These are phyloP conservation scores for Rhinatrema bivittatum DNA, from an alignment of 2,797 vertebrate genomes.

Conservation along the genomic window DNA sequence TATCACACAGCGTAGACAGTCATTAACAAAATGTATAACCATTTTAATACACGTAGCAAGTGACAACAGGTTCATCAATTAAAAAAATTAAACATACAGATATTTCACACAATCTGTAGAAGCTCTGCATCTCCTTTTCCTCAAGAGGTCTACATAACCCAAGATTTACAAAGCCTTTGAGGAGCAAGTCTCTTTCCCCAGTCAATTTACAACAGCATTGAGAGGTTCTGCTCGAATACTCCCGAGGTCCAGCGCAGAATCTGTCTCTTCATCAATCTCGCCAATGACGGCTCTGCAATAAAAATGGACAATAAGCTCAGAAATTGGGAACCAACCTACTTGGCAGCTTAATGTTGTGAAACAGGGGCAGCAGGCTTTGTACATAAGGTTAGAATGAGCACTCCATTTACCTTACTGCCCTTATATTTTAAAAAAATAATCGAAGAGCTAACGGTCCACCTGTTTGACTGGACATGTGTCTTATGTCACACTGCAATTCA, in stretches of 20 bases:
- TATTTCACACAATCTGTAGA: slow-evolving; percentile 33
- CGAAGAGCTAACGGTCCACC: no score
- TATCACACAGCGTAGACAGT: not conserved
- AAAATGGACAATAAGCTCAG: no score
- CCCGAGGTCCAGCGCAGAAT: slow-evolving; percentile 89
- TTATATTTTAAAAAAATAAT: no score
- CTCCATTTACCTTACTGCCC: no score
- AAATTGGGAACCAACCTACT: no score
- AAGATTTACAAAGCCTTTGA: slow-evolving; percentile 47
- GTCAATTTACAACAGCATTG: slow-evolving; percentile 91
- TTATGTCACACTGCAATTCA: no score
- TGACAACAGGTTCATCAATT: slow-evolving; percentile 33
- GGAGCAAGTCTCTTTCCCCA: slow-evolving; percentile 1
- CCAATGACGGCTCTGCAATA: slow-evolving; percentile 87
- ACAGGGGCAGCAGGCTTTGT: no score
- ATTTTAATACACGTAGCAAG: slow-evolving; percentile 61
- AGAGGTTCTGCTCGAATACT: slow-evolving; percentile 95
- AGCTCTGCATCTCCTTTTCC: slow-evolving; percentile 19
- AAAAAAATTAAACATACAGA: slow-evolving; percentile 28
- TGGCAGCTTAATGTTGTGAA: no score
- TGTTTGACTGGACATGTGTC: no score
- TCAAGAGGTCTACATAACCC: slow-evolving; percentile 51
- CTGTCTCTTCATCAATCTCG: slow-evolving; percentile 96
- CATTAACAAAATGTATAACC: slow-evolving; percentile 53
- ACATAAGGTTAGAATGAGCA: no score